Evolutionary conservation across 2,797 vertebrate genomes (phyloP).

Genomic region (Bovichtus variegatus): DNA sequence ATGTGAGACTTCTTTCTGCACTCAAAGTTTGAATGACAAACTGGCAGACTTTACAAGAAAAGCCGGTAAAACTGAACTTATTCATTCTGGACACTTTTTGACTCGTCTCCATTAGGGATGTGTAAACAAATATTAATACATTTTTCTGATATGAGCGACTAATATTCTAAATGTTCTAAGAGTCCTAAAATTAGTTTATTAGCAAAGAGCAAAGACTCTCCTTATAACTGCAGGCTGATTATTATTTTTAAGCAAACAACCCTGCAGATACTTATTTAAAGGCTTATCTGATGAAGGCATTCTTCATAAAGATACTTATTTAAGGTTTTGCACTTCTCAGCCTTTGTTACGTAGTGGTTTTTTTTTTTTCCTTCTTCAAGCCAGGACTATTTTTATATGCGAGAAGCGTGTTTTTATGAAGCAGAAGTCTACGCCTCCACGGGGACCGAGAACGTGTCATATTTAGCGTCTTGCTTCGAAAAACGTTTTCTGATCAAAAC

Average conservation of each 20-base stretch:
- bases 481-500: constrained; percentile 46
- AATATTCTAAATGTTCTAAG: neutral
- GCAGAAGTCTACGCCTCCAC: constrained; percentile 33
- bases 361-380: neutral
- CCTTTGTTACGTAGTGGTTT: neutral
- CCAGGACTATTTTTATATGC: constrained; percentile 39
- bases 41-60: constrained; percentile 14
- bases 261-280: neutral
- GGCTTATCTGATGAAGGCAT: neutral
- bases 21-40: constrained; percentile 27
- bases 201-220: neutral
- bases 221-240: neutral
- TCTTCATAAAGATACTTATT: neutral
- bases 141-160: neutral
- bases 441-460: constrained; percentile 18
- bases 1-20: constrained; percentile 43
- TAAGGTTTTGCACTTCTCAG: neutral
- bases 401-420: constrained; percentile 12
- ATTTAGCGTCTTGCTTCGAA: constrained; percentile 41
- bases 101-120: neutral
- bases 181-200: neutral
- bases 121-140: neutral
- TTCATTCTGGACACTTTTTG: neutral
- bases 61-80: constrained; percentile 4
- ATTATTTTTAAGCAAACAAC: neutral